phyloP scores from a whole-genome alignment of 2,888 invertebrate species.

The Microctonus hyperodae region DNA sequence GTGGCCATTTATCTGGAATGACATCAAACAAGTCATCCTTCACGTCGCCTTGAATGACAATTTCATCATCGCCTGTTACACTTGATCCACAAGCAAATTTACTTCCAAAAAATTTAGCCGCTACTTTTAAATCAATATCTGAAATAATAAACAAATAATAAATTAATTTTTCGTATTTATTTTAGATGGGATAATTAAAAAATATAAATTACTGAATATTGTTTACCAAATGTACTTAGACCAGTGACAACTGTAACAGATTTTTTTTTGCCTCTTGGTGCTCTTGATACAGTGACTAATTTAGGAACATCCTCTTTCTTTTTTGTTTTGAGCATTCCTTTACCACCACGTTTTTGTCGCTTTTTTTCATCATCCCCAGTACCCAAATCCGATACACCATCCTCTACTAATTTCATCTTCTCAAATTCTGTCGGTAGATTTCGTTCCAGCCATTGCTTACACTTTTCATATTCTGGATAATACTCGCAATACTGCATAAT shows the following conservation, averaged over 20 bases:
- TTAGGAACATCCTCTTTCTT: slow-evolving; percentile 92
- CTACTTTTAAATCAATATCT: slow-evolving; percentile 98
- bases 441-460: slow-evolving; percentile 95
- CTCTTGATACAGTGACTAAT: slow-evolving; percentile 83
- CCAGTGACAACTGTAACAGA: slow-evolving; percentile 98
- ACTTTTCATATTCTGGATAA: slow-evolving; percentile 97
- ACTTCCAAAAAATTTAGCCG: slow-evolving; percentile 96
- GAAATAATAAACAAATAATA: slow-evolving; percentile 56
- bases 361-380: slow-evolving; percentile 92
- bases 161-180: too few species aligned
- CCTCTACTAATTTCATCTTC: slow-evolving; percentile 79
- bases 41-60: slow-evolving; percentile 98
- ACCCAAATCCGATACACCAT: slow-evolving; percentile 69
- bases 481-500: slow-evolving; percentile 90
- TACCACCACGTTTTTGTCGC: slow-evolving; percentile 95
- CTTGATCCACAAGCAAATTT: slow-evolving; percentile 99
- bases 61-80: slow-evolving; percentile 98
- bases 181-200: background rate
- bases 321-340: slow-evolving; percentile 93
- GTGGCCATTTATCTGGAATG: slow-evolving; percentile 98
- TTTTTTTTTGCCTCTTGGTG: slow-evolving; percentile 98
- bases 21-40: slow-evolving; percentile 98
- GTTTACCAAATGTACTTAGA: slow-evolving; percentile 87
- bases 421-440: slow-evolving; percentile 94
- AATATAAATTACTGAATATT: slow-evolving; percentile 12